phyloP scores from a whole-genome alignment of 2,888 invertebrate species.

The Dione juno region DNA sequence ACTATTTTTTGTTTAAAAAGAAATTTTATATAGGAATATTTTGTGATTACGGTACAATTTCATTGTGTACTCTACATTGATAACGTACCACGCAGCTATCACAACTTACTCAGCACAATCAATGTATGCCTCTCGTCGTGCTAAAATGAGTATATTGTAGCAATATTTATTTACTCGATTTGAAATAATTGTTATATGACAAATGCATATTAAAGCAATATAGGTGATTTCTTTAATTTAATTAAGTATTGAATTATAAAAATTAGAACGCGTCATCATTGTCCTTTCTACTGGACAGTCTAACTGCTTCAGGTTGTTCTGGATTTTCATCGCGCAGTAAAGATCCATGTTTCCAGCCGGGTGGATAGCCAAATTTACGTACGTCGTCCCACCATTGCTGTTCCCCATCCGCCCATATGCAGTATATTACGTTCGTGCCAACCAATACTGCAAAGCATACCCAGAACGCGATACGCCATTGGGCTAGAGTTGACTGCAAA shows the following conservation, averaged over 20 bases:
- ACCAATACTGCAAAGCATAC: conserved; percentile 86
- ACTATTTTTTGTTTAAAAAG: too few relatives aligned
- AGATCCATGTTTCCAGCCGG: conserved; percentile 71
- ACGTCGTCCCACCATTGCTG: conserved; percentile 89
- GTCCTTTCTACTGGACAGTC: conserved; percentile 52
- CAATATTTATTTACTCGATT: not conserved
- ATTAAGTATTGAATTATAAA: not conserved
- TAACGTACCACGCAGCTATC: not conserved
- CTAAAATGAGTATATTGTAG: not conserved
- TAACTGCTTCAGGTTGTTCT: conserved; percentile 61
- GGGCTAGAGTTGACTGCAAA: conserved; percentile 68
- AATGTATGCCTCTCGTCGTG: not conserved
- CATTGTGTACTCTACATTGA: not conserved
- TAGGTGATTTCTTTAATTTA: not conserved
- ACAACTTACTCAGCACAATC: not conserved
- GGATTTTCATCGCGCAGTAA: conserved; percentile 57
- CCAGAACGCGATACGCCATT: conserved; percentile 88
- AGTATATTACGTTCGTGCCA: conserved; percentile 85
- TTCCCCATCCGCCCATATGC: conserved; percentile 87
- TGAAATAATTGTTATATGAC: conserved; percentile 7
- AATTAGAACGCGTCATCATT: conserved; percentile 34
- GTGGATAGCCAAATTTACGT: conserved; percentile 73
- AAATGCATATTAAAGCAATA: conserved; percentile 19
- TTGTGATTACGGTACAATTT: not conserved
- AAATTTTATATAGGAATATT: not conserved